Conservation (phyloP, 2,797 vertebrate genomes). For the Lagorchestes hirsutus region DNA sequence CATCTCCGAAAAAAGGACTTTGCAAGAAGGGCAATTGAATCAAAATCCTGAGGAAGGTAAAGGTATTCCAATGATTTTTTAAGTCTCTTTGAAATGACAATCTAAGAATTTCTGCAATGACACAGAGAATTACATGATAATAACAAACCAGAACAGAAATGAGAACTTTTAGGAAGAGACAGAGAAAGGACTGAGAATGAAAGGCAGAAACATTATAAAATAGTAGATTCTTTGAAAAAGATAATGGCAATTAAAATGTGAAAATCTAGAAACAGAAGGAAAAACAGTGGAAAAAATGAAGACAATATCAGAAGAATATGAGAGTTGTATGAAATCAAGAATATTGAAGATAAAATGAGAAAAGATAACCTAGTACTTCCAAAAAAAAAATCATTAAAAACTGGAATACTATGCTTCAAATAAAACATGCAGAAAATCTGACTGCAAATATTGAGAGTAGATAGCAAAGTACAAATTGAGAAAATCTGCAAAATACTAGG, state of each 20-base stretch:
- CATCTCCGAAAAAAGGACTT: background rate
- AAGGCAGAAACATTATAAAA: background rate
- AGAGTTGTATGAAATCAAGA: background rate
- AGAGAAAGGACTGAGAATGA: background rate
- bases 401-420: background rate
- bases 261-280: background rate
- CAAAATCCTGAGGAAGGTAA: background rate
- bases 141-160: background rate
- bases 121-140: background rate
- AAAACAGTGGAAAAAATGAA: background rate
- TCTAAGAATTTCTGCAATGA: background rate
- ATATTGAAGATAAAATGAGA: background rate
- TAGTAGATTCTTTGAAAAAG: background rate
- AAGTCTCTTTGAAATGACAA: background rate
- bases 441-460: background rate
- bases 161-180: background rate
- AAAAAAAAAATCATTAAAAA: background rate
- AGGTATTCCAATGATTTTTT: background rate
- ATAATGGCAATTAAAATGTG: background rate
- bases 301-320: background rate
- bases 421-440: background rate
- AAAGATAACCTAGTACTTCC: background rate
- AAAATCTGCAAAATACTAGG: background rate
- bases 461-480: background rate
- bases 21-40: background rate